Evolutionary conservation across 1,140 invertebrate genomes (phyloP).

Genomic region (Agrypnia vestita): DNA sequence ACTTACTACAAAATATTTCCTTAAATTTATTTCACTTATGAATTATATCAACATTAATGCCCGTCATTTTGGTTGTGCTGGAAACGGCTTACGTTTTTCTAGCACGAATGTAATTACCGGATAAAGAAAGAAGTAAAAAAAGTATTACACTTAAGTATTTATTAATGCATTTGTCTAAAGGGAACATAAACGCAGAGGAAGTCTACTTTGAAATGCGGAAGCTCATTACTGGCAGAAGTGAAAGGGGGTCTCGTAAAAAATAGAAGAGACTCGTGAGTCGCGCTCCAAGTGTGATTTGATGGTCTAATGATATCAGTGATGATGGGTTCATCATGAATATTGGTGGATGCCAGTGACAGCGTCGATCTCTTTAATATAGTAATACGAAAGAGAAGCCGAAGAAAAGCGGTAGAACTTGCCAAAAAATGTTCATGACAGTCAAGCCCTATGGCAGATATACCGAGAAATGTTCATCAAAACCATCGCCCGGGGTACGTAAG

Average conservation of each 20-base stretch:
- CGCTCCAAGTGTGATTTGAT: neutral
- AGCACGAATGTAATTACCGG: neutral
- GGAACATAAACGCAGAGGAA: constrained; percentile 13
- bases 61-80: too few relatives aligned
- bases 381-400: too few relatives aligned
- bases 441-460: too few relatives aligned
- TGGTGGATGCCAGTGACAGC: neutral
- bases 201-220: constrained; percentile 12
- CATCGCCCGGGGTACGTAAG: too few relatives aligned
- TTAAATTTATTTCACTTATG: too few relatives aligned
- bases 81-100: neutral
- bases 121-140: neutral
- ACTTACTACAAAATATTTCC: too few relatives aligned
- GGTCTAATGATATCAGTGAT: constrained; percentile 12
- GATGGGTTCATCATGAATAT: neutral
- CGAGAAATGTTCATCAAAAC: too few relatives aligned
- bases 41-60: too few relatives aligned
- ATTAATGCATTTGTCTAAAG: constrained; percentile 3
- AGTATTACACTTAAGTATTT: neutral
- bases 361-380: too few relatives aligned
- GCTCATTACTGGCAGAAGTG: constrained; percentile 11
- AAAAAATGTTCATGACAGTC: too few relatives aligned
- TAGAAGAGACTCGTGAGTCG: neutral
- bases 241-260: constrained; percentile 3
- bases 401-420: too few relatives aligned